Percentiles rank a stretch among this genome's conserved stretches.
Evolutionary conservation across 92 coral and sea anemone species (phyloP).

Genomic region (Epizoanthus fatuus): DNA sequence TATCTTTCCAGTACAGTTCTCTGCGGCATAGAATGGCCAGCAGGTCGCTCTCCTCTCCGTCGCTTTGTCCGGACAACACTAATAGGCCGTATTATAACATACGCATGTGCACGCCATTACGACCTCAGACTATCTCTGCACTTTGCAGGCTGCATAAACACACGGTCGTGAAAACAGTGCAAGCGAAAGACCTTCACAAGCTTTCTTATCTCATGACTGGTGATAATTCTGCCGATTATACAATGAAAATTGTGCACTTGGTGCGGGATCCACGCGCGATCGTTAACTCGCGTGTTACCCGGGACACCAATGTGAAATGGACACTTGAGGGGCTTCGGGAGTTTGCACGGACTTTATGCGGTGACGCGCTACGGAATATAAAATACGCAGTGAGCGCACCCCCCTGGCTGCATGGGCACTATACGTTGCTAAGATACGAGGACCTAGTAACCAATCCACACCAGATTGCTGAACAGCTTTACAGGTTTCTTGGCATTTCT

Average conservation of each 20-base stretch:
- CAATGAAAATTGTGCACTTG: slow-evolving; percentile 90
- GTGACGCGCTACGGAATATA: slow-evolving; percentile 79
- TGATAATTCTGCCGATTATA: slow-evolving; percentile 73
- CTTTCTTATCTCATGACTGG: slow-evolving; percentile 84
- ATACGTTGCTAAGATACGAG: slow-evolving; percentile 93
- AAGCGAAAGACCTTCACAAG: slow-evolving; percentile 80
- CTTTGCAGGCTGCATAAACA: slow-evolving; percentile 88
- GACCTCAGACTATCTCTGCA: slow-evolving; percentile 88
- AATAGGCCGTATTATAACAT: slow-evolving; percentile 76
- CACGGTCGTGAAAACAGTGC: slow-evolving; percentile 90
- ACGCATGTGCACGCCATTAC: slow-evolving; percentile 85
- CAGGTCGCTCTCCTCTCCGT: slow-evolving; percentile 88
- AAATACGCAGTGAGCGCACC: slow-evolving; percentile 91
- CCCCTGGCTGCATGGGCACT: slow-evolving; percentile 85
- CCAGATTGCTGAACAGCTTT: slow-evolving; percentile 87
- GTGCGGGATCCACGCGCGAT: slow-evolving; percentile 97
- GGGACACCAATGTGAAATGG: slow-evolving; percentile 66
- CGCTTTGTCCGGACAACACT: slow-evolving; percentile 84
- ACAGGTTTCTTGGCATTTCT: slow-evolving; percentile 80
- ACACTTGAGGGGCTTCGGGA: slow-evolving; percentile 71
- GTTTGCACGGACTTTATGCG: slow-evolving; percentile 77
- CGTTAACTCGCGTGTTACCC: slow-evolving; percentile 72
- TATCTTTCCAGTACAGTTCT: slow-evolving; percentile 91
- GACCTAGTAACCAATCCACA: slow-evolving; percentile 88
- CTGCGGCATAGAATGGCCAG: slow-evolving; percentile 89